Base-by-base conservation (phyloP, 2,113 vertebrate species). In the Lutjanus erythropterus region DNA sequence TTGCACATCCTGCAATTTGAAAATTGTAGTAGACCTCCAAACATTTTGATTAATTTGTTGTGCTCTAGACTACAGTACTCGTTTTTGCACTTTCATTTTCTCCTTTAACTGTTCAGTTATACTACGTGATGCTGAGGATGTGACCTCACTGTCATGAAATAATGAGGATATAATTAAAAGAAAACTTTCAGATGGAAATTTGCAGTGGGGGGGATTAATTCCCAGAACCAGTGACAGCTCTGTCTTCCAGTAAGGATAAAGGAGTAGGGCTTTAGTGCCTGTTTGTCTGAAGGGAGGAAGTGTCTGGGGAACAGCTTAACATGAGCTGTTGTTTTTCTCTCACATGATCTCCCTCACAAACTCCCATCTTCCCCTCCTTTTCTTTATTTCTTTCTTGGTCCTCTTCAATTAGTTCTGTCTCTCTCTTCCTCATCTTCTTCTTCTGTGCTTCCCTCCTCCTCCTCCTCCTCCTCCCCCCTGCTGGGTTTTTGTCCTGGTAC, bases 401-500 rank as follows among this genome's bases (percentile, higher is more conserved):
- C 9, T 50, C 46, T 9, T 27, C 11, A n/a, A n/a, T n/a, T n/a
- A n/a, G 10, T 46, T 27, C 18, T 35, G 31, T 27, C 23, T 29
- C 4, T 23, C 21, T 23, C 46, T 52, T 1, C 8, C 33, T 35
- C 33, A 5, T 35, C 7, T 41, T n/a, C 27, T n/a, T n/a, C n/a
- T n/a, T n/a, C n/a, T n/a, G n/a, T n/a, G n/a, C n/a, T n/a, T n/a
- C 15, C 18, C n/a, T 12, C 4, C 25, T 41, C 56, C 12, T 50
- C 44, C 27, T 46, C 33, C 3, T 35, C 47, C 25, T 61, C 41
- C 31, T 41, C 66, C 33, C 25, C 62, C 47, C 68, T 47, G 55
- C 69, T 16, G 49, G 42, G 37, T 75, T 65, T n/a, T 70, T 35
- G 39, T 83, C 67, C 69, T n/a, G 72, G 25, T 74, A 76, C 65